A percentile compares a stretch with the other conserved stretches of the same genome.
Conservation (phyloP, 1,140 invertebrate genomes). For the Himalopsyche phryganea region DNA sequence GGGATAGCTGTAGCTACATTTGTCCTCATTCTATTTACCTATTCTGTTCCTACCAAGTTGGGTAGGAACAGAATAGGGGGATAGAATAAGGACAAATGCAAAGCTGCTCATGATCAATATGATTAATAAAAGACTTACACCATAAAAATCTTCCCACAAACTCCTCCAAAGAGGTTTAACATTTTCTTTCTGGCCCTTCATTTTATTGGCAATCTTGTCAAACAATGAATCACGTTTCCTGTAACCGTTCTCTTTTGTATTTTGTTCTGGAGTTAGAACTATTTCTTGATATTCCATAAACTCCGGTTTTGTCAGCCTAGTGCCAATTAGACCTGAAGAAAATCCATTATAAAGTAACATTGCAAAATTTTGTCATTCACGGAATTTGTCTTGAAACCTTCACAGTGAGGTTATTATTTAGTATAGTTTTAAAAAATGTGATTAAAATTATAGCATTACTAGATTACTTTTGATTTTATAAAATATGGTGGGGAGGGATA, state of each 20-base stretch:
- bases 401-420: too few species aligned
- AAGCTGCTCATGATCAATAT: too few species aligned
- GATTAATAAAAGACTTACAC: constrained; percentile 10
- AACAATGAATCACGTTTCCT: not conserved
- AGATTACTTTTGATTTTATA: too few species aligned
- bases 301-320: constrained; percentile 47
- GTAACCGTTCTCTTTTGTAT: constrained; percentile 50
- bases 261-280: constrained; percentile 50
- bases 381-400: too few species aligned
- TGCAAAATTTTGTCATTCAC: not conserved
- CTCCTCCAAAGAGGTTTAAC: constrained; percentile 12
- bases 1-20: too few species aligned
- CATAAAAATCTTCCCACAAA: constrained; percentile 37
- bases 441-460: too few species aligned
- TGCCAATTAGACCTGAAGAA: constrained; percentile 44
- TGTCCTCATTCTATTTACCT: too few species aligned
- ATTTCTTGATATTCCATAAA: constrained; percentile 60
- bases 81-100: too few species aligned
- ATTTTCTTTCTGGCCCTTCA: not conserved
- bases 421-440: too few species aligned
- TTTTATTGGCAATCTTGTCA: not conserved
- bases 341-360: constrained; percentile 16
- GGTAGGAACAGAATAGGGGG: too few species aligned
- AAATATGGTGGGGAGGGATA: too few species aligned
- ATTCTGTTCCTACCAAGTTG: too few species aligned